Conservation (phyloP, 2,797 vertebrate genomes). For the Lithobates sylvaticus region DNA sequence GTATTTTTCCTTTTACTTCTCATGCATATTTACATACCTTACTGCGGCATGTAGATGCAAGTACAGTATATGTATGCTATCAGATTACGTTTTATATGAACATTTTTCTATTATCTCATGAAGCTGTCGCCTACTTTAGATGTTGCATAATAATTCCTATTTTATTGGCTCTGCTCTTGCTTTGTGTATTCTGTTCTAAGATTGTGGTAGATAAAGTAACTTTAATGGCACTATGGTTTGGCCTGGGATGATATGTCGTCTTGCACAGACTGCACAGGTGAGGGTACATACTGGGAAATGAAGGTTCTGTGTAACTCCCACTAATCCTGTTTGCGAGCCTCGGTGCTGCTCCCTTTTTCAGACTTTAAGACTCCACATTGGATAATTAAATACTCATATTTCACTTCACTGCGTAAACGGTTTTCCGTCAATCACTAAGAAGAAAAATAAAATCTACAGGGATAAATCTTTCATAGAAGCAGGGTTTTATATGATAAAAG, state of each 20-base stretch:
- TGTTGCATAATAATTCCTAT: background rate
- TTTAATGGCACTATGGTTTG: background rate
- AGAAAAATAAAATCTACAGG: conserved; percentile 9
- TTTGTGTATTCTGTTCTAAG: background rate
- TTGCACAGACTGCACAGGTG: background rate
- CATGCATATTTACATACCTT: conserved; percentile 2
- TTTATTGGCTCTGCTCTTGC: background rate
- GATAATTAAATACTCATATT: conserved; percentile 52
- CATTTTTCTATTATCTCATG: conserved; percentile 8
- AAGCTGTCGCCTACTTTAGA: background rate
- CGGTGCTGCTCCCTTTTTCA: conserved; percentile 27
- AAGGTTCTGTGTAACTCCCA: conserved; percentile 26
- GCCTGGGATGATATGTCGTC: conserved; percentile 17
- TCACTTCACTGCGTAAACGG: conserved; percentile 40
- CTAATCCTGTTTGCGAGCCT: conserved; percentile 43
- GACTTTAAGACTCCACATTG: conserved; percentile 48
- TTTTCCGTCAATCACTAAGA: conserved; percentile 49
- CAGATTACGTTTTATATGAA: background rate
- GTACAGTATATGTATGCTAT: background rate
- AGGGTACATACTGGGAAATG: background rate
- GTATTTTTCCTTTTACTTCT: background rate
- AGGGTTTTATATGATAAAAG: conserved; percentile 22
- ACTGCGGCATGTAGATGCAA: conserved; percentile 2
- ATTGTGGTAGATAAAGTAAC: background rate
- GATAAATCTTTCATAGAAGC: conserved; percentile 21